These are phyloP conservation scores for Vollenhovia emeryi DNA, from an alignment of 1,140 invertebrate genomes.

Conservation along the genomic window DNA sequence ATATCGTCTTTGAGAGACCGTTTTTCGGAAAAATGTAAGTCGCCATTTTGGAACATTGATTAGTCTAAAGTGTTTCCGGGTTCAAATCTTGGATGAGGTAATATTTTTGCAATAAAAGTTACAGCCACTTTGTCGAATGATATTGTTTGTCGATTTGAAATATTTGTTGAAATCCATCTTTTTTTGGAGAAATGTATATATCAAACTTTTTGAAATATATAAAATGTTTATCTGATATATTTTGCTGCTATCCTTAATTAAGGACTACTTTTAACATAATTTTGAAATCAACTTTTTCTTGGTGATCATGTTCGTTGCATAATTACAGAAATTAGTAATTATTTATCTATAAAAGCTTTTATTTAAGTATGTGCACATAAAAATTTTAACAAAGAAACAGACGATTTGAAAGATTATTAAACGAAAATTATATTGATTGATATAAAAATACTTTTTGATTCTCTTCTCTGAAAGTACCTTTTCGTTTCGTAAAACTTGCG, in stretches of 20 bases:
- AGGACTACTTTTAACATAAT: not conserved
- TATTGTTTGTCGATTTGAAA: too few species aligned
- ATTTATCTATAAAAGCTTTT: not conserved
- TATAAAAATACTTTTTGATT: not conserved
- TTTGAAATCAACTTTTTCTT: not conserved
- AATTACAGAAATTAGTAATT: not conserved
- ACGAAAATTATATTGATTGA: not conserved
- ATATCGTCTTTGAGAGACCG: not conserved
- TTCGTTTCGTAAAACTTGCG: not conserved
- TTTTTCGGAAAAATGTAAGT: not conserved
- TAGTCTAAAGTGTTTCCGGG: not conserved
- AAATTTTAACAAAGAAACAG: not conserved
- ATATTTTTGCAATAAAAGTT: too few species aligned
- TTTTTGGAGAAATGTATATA: not conserved
- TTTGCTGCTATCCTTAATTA: not conserved
- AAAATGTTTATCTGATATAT: not conserved
- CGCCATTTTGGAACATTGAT: not conserved
- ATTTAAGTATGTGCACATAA: not conserved
- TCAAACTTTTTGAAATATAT: conserved; percentile 2
- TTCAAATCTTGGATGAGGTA: too few species aligned
- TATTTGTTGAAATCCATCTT: too few species aligned
- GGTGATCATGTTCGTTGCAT: not conserved
- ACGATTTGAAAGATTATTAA: not conserved
- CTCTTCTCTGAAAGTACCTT: not conserved
- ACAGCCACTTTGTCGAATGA: too few species aligned